These are phyloP conservation scores for Theretra japonica DNA, from an alignment of 2,888 invertebrate genomes.

Conservation along the genomic window DNA sequence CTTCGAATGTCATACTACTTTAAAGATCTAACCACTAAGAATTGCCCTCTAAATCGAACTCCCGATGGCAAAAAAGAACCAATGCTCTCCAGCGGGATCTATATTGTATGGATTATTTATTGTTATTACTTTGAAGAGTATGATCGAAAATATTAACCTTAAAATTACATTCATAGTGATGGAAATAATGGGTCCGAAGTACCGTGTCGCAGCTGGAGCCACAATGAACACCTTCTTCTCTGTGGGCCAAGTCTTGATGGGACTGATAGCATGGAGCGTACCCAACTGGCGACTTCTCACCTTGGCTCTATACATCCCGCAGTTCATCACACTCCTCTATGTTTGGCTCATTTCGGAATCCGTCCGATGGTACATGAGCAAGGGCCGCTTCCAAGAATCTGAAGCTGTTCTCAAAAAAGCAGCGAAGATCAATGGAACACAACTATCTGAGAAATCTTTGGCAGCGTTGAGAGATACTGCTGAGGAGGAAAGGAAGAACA, in stretches of 20 bases:
- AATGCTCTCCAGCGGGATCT: too few species aligned
- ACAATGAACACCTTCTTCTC: constrained; percentile 90
- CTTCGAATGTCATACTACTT: too few species aligned
- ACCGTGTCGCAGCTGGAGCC: constrained; percentile 89
- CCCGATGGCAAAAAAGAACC: too few species aligned
- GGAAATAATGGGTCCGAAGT: constrained; percentile 91
- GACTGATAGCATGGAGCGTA: constrained; percentile 88
- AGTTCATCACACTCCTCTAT: constrained; percentile 87
- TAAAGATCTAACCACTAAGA: too few species aligned
- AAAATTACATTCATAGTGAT: constrained; percentile 82
- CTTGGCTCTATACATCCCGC: constrained; percentile 88
- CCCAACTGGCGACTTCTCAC: constrained; percentile 89
- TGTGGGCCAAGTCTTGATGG: constrained; percentile 89
- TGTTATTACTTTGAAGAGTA: too few species aligned
- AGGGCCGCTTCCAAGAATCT: constrained; percentile 87
- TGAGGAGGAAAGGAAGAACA: constrained; percentile 61
- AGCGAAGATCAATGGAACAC: constrained; percentile 85
- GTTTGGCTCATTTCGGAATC: constrained; percentile 91
- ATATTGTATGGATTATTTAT: too few species aligned
- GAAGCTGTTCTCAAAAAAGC: constrained; percentile 86
- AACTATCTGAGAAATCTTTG: constrained; percentile 83
- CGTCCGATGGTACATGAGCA: constrained; percentile 90
- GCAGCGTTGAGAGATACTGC: constrained; percentile 67
- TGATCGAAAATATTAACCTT: not conserved
- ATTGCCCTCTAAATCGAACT: too few species aligned